Evolutionary conservation across 2,113 vertebrate species (phyloP).

Genomic region (Spea bombifrons): DNA sequence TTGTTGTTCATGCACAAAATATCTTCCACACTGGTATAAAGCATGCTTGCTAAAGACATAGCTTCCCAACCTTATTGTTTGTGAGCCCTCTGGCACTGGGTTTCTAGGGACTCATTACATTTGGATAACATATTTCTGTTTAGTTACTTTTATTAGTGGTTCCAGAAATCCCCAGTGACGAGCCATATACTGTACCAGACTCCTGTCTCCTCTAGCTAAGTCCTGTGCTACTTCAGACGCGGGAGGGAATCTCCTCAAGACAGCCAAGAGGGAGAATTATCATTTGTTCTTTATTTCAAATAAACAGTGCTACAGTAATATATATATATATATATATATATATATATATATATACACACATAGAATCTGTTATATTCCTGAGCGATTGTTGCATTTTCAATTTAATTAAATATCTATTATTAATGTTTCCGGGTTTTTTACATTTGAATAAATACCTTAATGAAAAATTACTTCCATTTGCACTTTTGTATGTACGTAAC

Average conservation of each 20-base stretch:
- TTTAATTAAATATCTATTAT: too few species aligned
- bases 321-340: too few species aligned
- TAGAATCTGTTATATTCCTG: too few species aligned
- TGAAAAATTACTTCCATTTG: too few species aligned
- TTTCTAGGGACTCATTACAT: constrained; percentile 35
- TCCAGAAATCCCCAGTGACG: constrained; percentile 35
- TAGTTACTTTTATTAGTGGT: constrained; percentile 34
- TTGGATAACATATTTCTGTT: constrained; percentile 44
- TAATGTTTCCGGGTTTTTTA: too few species aligned
- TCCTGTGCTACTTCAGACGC: constrained; percentile 1
- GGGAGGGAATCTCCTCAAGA: constrained; percentile 25
- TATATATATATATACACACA: too few species aligned
- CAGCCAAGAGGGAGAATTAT: constrained; percentile 5
- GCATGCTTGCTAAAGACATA: constrained; percentile 4
- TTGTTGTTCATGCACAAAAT: neutral
- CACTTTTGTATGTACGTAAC: too few species aligned
- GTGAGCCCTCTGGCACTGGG: neutral
- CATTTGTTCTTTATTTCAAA: too few species aligned
- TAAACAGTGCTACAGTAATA: too few species aligned
- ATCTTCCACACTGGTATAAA: neutral
- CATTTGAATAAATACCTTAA: too few species aligned
- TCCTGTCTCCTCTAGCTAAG: constrained; percentile 14
- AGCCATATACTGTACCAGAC: constrained; percentile 21
- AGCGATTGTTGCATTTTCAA: too few species aligned
- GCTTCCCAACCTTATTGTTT: constrained; percentile 3